These are phyloP conservation scores for Planiliza haematocheilus DNA, from an alignment of 2,113 vertebrate species.

Conservation along the genomic window DNA sequence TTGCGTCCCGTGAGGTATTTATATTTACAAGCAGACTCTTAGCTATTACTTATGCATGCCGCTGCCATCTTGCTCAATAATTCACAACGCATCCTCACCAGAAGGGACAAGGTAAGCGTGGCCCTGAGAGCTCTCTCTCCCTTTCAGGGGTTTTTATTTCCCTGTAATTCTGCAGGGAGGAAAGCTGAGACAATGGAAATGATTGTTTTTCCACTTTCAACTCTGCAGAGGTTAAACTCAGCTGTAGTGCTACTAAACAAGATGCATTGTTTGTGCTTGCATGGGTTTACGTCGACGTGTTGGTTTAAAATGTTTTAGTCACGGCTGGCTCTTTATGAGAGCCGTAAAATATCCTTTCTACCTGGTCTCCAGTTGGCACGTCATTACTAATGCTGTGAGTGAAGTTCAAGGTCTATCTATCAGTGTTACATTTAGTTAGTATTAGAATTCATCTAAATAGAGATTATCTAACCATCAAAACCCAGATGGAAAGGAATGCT, in stretches of 20 bases:
- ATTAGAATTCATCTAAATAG: too few relatives aligned
- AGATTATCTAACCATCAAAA: too few relatives aligned
- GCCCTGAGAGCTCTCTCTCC: constrained; percentile 51
- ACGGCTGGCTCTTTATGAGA: too few relatives aligned
- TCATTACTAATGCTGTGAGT: constrained; percentile 9
- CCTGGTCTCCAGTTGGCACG: background rate
- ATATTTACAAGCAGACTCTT: constrained; percentile 82
- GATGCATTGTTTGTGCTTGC: constrained; percentile 31
- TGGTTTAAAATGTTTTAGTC: background rate
- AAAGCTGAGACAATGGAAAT: constrained; percentile 22
- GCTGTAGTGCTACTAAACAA: constrained; percentile 23
- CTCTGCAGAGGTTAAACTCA: constrained; percentile 17
- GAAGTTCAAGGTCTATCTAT: background rate
- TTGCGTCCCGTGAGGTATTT: constrained; percentile 81
- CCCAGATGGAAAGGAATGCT: too few relatives aligned
- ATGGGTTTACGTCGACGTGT: background rate
- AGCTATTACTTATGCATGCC: constrained; percentile 79
- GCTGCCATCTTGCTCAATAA: constrained; percentile 80
- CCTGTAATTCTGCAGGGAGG: constrained; percentile 28
- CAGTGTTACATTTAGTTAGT: background rate
- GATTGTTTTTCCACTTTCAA: constrained; percentile 31
- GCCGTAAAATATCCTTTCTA: background rate
- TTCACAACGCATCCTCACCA: constrained; percentile 69
- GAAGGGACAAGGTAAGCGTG: constrained; percentile 58
- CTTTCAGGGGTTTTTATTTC: constrained; percentile 44